A percentile compares a stretch with the other conserved stretches of the same genome.
Evolutionary conservation across 2,888 invertebrate species (phyloP).

Genomic region (Erannis defoliaria): DNA sequence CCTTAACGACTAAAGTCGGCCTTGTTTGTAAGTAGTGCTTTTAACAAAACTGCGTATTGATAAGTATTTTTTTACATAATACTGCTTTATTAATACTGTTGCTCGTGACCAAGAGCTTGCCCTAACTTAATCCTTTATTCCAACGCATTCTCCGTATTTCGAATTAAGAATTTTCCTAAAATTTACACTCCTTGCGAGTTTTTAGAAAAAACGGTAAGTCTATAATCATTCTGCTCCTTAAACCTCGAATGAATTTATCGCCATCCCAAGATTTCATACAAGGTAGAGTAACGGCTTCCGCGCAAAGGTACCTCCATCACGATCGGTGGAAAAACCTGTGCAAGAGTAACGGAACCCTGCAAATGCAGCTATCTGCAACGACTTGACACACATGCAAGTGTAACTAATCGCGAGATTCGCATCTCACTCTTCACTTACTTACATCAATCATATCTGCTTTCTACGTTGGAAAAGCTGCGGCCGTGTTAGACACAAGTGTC

Average conservation of each 20-base stretch:
- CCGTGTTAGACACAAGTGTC: not conserved
- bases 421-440: conserved; percentile 37
- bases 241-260: conserved; percentile 1
- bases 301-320: conserved; percentile 55
- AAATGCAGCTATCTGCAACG: conserved; percentile 57
- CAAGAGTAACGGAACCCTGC: conserved; percentile 66
- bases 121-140: not conserved
- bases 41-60: conserved; percentile 9
- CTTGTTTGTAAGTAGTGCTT: conserved; percentile 22
- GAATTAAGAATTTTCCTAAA: not conserved
- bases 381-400: conserved; percentile 57
- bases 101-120: not conserved
- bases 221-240: not conserved
- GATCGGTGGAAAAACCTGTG: conserved; percentile 73
- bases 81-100: not conserved
- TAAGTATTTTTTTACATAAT: conserved; percentile 11
- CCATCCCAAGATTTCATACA: conserved; percentile 57
- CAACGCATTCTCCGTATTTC: not conserved
- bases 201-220: not conserved
- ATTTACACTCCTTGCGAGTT: not conserved
- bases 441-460: conserved; percentile 45
- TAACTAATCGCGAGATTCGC: conserved; percentile 52
- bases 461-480: conserved; percentile 30
- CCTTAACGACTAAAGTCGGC: conserved; percentile 26
- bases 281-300: conserved; percentile 73